Percentiles rank a stretch among this genome's conserved stretches.
Evolutionary conservation across 2,113 vertebrate species (phyloP).

Genomic region (Tragelaphus buxtoni): DNA sequence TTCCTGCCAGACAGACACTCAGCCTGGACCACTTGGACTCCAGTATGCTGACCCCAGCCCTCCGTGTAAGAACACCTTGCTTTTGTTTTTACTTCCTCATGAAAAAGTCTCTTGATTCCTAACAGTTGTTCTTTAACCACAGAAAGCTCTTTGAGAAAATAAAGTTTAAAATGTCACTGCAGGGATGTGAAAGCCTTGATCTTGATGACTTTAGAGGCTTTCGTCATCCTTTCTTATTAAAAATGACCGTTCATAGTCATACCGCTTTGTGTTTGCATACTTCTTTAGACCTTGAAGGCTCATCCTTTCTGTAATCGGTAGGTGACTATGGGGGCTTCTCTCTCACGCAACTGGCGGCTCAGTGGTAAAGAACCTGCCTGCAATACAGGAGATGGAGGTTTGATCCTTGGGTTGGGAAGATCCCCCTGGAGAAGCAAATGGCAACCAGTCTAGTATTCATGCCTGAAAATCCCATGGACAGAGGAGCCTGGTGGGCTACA

Average conservation of each 20-base stretch:
- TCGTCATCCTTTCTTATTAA: not conserved
- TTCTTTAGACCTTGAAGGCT: rapidly evolving
- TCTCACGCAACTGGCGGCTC: not conserved
- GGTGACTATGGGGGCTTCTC: not conserved
- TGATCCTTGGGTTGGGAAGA: not conserved
- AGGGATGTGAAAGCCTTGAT: not conserved
- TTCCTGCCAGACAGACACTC: not conserved
- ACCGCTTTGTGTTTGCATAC: rapidly evolving
- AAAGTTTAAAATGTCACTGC: not conserved
- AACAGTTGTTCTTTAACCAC: not conserved
- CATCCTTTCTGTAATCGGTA: not conserved
- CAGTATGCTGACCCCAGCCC: too few relatives aligned
- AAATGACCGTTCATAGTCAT: not conserved
- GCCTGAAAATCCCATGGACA: not conserved
- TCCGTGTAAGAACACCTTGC: not conserved
- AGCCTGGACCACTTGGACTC: rapidly evolving
- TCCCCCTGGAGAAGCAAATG: not conserved
- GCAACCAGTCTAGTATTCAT: not conserved
- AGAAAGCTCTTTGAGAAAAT: not conserved
- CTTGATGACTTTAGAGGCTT: not conserved
- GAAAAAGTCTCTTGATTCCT: not conserved
- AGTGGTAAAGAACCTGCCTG: not conserved
- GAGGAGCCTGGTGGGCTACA: not conserved
- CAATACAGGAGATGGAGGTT: not conserved
- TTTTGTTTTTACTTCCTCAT: not conserved